phyloP scores from a whole-genome alignment of 1,140 invertebrate genomes.

The Plutomurus gul region DNA sequence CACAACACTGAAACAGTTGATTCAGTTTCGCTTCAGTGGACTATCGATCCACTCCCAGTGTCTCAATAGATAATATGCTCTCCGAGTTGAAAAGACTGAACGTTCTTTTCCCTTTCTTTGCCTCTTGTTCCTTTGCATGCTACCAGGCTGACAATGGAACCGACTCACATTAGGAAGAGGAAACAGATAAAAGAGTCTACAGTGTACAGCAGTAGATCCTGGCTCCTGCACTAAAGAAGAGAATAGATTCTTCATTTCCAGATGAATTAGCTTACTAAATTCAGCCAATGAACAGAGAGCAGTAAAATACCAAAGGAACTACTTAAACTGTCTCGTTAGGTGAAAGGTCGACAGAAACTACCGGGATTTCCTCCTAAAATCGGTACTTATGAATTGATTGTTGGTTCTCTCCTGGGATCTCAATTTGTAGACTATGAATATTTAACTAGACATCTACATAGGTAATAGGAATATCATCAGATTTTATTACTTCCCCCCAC shows the following conservation, averaged over 20 bases:
- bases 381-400: conserved; percentile 10
- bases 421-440: conserved; percentile 25
- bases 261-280: conserved; percentile 9
- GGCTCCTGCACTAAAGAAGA: not conserved
- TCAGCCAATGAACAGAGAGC: not conserved
- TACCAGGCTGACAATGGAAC: not conserved
- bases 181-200: not conserved
- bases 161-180: not conserved
- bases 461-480: not conserved
- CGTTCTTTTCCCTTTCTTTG: not conserved
- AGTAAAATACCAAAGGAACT: conserved; percentile 28
- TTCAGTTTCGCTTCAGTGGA: not conserved
- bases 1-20: not conserved
- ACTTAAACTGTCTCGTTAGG: conserved; percentile 26
- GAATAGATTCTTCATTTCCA: conserved; percentile 23
- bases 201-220: not conserved
- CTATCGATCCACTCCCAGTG: not conserved
- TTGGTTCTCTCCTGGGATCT: not conserved
- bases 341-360: conserved; percentile 20
- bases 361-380: conserved; percentile 13
- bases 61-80: conserved; percentile 18
- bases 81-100: not conserved
- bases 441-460: conserved; percentile 23
- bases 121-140: not conserved
- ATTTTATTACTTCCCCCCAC: not conserved